Conservation (phyloP, 2,797 vertebrate genomes). For the Pogonophryne albipinna region DNA sequence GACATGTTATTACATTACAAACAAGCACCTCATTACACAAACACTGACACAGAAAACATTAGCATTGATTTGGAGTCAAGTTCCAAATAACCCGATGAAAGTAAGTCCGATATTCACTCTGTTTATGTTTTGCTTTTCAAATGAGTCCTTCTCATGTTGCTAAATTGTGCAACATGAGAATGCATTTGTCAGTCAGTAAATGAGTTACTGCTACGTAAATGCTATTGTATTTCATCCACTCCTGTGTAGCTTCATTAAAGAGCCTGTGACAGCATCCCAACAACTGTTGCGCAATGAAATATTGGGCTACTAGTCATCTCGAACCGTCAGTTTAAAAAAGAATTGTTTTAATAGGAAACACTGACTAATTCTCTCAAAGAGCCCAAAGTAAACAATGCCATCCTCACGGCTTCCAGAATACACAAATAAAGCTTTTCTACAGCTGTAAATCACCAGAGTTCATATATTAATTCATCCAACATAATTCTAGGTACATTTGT, state of each 20-base stretch:
- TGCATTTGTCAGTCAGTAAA: neutral
- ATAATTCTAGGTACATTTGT: neutral
- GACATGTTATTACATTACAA: neutral
- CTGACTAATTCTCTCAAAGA: neutral
- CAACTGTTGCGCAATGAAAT: no score
- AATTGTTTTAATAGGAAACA: neutral
- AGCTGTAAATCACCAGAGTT: neutral
- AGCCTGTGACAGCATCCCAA: no score
- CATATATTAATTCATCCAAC: neutral
- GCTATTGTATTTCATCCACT: neutral
- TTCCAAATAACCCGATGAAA: neutral
- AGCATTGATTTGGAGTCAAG: neutral
- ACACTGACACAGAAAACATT: neutral
- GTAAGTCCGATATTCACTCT: neutral
- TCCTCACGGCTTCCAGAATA: neutral
- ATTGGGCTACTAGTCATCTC: no score
- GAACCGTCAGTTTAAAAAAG: no score
- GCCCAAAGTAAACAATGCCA: neutral
- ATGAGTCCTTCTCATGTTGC: neutral
- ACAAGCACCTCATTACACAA: neutral
- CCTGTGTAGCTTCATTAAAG: slow-evolving; percentile 14
- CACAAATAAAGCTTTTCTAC: neutral
- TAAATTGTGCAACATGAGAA: no score
- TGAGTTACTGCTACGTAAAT: neutral
- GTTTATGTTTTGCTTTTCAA: neutral